These are phyloP conservation scores for Thelaira solivaga DNA, from an alignment of 2,888 invertebrate species.

Conservation along the genomic window DNA sequence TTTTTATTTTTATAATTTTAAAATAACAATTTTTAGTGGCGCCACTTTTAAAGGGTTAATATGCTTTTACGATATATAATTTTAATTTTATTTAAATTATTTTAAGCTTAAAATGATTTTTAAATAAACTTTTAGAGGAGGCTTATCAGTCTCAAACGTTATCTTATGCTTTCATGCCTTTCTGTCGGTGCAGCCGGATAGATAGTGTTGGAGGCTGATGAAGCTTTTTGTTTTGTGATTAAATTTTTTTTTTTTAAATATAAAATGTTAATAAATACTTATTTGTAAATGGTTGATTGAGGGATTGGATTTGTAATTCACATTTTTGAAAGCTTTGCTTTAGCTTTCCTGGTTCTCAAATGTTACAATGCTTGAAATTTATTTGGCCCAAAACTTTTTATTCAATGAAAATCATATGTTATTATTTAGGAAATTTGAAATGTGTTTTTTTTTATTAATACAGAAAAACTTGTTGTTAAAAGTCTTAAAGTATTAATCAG, in stretches of 20 bases:
- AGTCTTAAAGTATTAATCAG: not conserved
- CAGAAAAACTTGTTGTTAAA: not conserved
- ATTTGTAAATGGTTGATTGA: slow-evolving; percentile 69
- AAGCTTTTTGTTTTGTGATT: slow-evolving; percentile 24
- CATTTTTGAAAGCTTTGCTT: slow-evolving; percentile 20
- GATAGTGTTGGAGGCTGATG: too few species aligned
- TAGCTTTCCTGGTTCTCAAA: slow-evolving; percentile 61
- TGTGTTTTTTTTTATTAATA: not conserved
- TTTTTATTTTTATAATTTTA: not conserved
- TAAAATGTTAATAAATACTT: slow-evolving; percentile 14
- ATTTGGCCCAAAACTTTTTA: slow-evolving; percentile 64
- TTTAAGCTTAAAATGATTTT: slow-evolving; percentile 22
- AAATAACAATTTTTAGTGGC: too few species aligned
- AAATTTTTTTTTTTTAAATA: slow-evolving; percentile 55
- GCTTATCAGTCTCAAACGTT: too few species aligned
- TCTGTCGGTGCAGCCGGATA: too few species aligned
- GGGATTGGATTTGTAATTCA: slow-evolving; percentile 75
- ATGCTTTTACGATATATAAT: not conserved
- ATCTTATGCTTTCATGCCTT: too few species aligned
- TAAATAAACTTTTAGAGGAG: slow-evolving; percentile 57
- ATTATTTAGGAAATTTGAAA: too few species aligned
- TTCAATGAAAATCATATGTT: too few species aligned
- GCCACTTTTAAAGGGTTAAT: slow-evolving; percentile 37
- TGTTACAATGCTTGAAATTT: slow-evolving; percentile 74
- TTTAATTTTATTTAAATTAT: slow-evolving; percentile 24